Evolutionary conservation across 2,888 invertebrate species (phyloP).

Genomic region (Agonum fuliginosum): DNA sequence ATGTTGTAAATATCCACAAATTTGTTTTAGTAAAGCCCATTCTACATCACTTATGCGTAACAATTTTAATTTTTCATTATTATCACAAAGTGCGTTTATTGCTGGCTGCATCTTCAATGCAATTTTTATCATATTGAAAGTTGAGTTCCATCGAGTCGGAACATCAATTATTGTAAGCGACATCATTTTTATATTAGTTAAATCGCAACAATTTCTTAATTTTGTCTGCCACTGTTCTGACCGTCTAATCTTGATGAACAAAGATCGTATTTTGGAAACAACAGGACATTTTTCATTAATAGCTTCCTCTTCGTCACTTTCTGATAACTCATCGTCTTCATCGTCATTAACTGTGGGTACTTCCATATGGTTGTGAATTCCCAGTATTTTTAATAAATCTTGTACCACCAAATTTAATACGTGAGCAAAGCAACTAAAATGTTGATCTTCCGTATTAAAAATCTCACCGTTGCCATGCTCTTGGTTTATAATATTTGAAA

Average conservation of each 20-base stretch:
- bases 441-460: slow-evolving; percentile 61
- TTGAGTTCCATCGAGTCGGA: slow-evolving; percentile 16
- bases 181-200: not conserved
- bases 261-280: not conserved
- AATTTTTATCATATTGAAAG: not conserved
- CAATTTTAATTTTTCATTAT: not conserved
- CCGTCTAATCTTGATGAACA: not conserved
- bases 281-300: not conserved
- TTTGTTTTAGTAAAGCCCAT: not conserved
- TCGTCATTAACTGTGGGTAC: not conserved
- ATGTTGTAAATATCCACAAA: not conserved
- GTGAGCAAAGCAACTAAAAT: slow-evolving; percentile 66
- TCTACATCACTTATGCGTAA: not conserved
- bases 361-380: too few relatives aligned
- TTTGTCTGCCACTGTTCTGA: not conserved
- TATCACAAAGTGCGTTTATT: not conserved
- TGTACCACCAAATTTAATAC: slow-evolving; percentile 66
- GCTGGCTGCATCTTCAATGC: not conserved
- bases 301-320: slow-evolving; percentile 4
- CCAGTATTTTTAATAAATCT: slow-evolving; percentile 60
- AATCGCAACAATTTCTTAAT: slow-evolving; percentile 10
- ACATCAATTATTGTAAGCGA: slow-evolving; percentile 5
- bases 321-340: not conserved
- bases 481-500: slow-evolving; percentile 56
- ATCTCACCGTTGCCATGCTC: too few relatives aligned